Base-by-base conservation (phyloP, 1,140 invertebrate genomes). In the Drosophila ohnishii region DNA sequence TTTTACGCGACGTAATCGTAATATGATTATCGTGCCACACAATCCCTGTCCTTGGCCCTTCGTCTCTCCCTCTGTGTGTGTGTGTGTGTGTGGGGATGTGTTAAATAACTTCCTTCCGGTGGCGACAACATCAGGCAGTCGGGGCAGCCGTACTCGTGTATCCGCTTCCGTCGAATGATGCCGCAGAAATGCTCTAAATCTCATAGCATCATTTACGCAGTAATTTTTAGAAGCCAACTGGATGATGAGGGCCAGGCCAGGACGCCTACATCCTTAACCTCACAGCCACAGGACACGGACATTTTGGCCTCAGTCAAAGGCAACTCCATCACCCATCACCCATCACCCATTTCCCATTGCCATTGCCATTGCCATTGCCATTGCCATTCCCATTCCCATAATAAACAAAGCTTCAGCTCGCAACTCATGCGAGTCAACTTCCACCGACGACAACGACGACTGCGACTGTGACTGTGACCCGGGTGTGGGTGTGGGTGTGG, bases 161-260 rank as follows among this genome's bases (percentile, higher is more conserved):
- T 88, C 82, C 79, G 80, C 61, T 86, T 86, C 82, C 82, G 76
- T 64, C 65, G 78, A 88, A 88, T 87, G 84, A 87, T 78, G 82
- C 83, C 84, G 83, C 83, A 87, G 73, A 87, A 87, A 84, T 87
- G 83, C 70, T 76, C 83, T 75, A 87, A 87, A 87, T 88, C 80
- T 87, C 84, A 87, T 88, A 88, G 88, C 83, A 87, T 87, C 83
- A 87, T 87, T 87, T 87, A 87, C 84, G 84, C 80, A 87, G 84
- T 88, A 70, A 79, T 87, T 87, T 86, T 86, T 87, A 74, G 83
- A 79, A 83, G 78, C 75, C 77, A 84, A 83, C 75, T 53, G 61
- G 28, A 70, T 63, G 71, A 75, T 65, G 65, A 69, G 61, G 34
- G 4, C 28, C 28, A 14, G 34, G 39, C 9, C 55, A 16, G 4